Conservation (phyloP, 2,113 vertebrate genomes). For the Triplophysa siluroides region DNA sequence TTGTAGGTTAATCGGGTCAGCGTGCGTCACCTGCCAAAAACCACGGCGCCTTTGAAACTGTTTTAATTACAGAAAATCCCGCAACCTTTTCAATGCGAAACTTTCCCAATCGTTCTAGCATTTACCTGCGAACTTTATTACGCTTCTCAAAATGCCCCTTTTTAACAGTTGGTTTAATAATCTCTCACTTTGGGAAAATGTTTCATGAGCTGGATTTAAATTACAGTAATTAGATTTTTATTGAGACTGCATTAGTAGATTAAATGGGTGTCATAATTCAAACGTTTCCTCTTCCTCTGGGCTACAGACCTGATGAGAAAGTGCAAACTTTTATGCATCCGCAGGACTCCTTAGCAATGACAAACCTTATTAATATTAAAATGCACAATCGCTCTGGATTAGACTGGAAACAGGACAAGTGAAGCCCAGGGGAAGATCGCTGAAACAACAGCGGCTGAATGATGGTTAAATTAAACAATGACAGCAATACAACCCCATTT, state of each 20-base stretch:
- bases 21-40: slow-evolving; percentile 64
- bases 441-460: slow-evolving; percentile 1
- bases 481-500: slow-evolving; percentile 25
- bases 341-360: slow-evolving; percentile 3
- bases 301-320: slow-evolving; percentile 17
- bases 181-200: slow-evolving; percentile 5
- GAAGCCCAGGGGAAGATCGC: slow-evolving; percentile 24
- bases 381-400: slow-evolving; percentile 9
- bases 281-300: slow-evolving; percentile 11
- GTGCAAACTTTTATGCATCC: slow-evolving; percentile 7
- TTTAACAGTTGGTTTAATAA: slow-evolving; percentile 32
- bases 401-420: slow-evolving; percentile 11
- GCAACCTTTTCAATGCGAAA: slow-evolving; percentile 25
- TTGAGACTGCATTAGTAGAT: slow-evolving; percentile 37
- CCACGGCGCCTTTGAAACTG: slow-evolving; percentile 55
- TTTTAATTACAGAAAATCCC: slow-evolving; percentile 63
- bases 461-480: slow-evolving; percentile 25
- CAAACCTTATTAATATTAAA: slow-evolving; percentile 40
- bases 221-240: slow-evolving; percentile 25
- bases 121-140: slow-evolving; percentile 36
- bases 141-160: slow-evolving; percentile 16
- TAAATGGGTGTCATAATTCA: slow-evolving; percentile 35
- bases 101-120: slow-evolving; percentile 28
- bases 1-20: slow-evolving; percentile 76
- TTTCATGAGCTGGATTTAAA: slow-evolving; percentile 46